Percentiles rank a stretch among this genome's conserved stretches.
Evolutionary conservation across 2,113 vertebrate species (phyloP).

Genomic region (Tiliqua scincoides): DNA sequence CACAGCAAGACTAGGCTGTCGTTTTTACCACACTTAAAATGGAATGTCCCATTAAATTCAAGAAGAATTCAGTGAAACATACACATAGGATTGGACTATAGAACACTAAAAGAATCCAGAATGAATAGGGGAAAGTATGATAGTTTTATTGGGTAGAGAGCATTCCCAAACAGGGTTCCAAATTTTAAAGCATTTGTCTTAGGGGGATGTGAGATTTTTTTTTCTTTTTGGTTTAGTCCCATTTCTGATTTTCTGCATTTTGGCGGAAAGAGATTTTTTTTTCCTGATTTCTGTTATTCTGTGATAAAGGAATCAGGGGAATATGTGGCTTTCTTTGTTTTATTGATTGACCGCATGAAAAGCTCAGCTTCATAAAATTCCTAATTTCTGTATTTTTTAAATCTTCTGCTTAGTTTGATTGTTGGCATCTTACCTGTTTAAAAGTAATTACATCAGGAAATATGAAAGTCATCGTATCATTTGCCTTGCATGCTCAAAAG

Average conservation of each 20-base stretch:
- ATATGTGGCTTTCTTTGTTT: constrained; percentile 8
- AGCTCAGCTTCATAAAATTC: constrained; percentile 4
- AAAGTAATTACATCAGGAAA: constrained; percentile 21
- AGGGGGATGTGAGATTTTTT: background rate
- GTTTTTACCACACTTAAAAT: too few relatives aligned
- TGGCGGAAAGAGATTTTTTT: background rate
- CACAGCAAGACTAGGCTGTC: background rate
- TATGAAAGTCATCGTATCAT: constrained; percentile 18
- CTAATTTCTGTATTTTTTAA: constrained; percentile 28
- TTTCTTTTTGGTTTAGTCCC: background rate
- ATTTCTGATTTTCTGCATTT: background rate
- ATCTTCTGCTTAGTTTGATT: constrained; percentile 21
- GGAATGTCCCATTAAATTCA: background rate
- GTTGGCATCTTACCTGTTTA: constrained; percentile 26
- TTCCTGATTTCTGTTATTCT: background rate
- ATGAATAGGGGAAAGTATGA: background rate
- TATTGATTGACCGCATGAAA: background rate
- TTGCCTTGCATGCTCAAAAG: background rate
- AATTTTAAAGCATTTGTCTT: background rate
- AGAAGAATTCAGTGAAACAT: background rate
- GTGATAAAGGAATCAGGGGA: constrained; percentile 7
- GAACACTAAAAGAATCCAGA: background rate
- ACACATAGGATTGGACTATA: background rate
- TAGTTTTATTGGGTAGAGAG: background rate
- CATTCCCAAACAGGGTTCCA: background rate